phyloP scores from a whole-genome alignment of 2,888 invertebrate species.

The Hemaris fuciformis region DNA sequence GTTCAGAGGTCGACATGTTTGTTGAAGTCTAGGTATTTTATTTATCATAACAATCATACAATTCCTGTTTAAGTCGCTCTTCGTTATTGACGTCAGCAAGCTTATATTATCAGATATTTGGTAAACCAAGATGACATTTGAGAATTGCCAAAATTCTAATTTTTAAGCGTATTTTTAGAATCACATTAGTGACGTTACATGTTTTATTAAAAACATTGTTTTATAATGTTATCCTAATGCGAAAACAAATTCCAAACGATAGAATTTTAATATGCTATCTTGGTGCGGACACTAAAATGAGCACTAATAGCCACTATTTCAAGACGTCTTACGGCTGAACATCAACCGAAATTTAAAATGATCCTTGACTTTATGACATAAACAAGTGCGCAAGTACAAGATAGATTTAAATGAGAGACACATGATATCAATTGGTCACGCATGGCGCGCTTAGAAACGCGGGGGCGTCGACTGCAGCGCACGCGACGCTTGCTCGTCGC shows the following conservation, averaged over 20 bases:
- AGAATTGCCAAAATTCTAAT: no score
- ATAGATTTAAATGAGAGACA: conserved; percentile 53
- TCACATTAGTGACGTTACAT: no score
- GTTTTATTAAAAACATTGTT: no score
- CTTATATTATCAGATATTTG: background rate
- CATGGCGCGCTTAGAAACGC: conserved; percentile 62
- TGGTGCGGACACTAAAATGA: background rate
- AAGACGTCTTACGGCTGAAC: background rate
- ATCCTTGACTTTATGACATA: conserved; percentile 19
- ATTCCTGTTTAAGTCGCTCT: background rate
- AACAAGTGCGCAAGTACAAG: conserved; percentile 17
- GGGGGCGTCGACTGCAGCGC: conserved; percentile 65
- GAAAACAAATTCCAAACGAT: background rate
- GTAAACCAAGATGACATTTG: no score
- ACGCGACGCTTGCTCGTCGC: conserved; percentile 64
- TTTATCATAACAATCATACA: background rate
- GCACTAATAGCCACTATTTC: background rate
- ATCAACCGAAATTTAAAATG: conserved; percentile 11
- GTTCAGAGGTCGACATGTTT: background rate
- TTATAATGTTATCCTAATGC: background rate
- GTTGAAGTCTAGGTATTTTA: background rate
- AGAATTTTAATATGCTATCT: background rate
- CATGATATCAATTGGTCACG: conserved; percentile 66
- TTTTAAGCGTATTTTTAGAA: no score
- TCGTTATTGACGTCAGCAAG: background rate